Percentiles rank a stretch among this genome's conserved stretches.
Conservation (phyloP, 2,888 invertebrate genomes). For the Myathropa florea region DNA sequence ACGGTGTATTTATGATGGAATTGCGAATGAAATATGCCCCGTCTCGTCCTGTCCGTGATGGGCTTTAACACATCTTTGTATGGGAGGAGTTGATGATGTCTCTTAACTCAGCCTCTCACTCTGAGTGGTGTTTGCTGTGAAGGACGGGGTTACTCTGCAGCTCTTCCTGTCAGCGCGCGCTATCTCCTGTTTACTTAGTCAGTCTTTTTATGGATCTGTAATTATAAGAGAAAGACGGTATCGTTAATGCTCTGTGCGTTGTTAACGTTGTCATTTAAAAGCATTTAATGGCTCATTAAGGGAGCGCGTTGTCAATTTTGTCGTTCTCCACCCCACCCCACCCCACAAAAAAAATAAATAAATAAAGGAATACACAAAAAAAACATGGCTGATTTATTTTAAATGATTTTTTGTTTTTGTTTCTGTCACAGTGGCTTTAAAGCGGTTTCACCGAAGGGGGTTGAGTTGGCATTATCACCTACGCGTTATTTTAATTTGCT, state of each 20-base stretch:
- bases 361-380: neutral
- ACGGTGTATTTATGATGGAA: conserved; percentile 51
- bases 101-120: too few relatives aligned
- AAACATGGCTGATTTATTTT: conserved; percentile 18
- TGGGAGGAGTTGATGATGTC: too few relatives aligned
- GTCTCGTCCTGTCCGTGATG: neutral
- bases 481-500: conserved; percentile 37
- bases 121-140: neutral
- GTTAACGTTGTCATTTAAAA: conserved; percentile 56
- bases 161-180: neutral
- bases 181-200: conserved; percentile 42
- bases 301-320: conserved; percentile 47
- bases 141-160: neutral
- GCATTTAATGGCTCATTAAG: conserved; percentile 57
- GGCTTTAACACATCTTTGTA: neutral
- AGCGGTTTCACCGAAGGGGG: neutral
- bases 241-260: conserved; percentile 53
- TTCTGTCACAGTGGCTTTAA: neutral
- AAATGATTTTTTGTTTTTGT: conserved; percentile 2
- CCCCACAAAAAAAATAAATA: neutral
- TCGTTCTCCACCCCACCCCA: conserved; percentile 14
- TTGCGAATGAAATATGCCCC: neutral
- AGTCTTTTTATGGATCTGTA: conserved; percentile 59
- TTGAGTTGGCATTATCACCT: conserved; percentile 22
- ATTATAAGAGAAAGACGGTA: conserved; percentile 48